A percentile compares a stretch with the other conserved stretches of the same genome.
These are phyloP conservation scores for Cyclargus thomasi DNA, from an alignment of 1,140 invertebrate species.

Conservation along the genomic window DNA sequence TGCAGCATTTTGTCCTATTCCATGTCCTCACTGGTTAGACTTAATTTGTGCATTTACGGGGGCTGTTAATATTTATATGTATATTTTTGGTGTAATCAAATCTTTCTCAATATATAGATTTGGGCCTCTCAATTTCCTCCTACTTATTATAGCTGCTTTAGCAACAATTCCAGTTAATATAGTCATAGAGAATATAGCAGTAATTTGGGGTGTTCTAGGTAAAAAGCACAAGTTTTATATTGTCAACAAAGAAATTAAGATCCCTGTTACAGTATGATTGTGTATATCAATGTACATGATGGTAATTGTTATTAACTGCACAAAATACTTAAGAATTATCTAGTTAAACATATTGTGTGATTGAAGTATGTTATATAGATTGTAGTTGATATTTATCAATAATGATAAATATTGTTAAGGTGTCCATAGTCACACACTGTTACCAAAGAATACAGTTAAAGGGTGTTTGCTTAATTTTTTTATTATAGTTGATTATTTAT, in stretches of 20 bases:
- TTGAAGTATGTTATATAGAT: conserved; percentile 19
- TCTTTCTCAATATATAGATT: conserved; percentile 93
- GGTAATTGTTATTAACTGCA: conserved; percentile 43
- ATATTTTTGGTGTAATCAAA: conserved; percentile 95
- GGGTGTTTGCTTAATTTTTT: background rate
- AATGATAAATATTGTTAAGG: conserved; percentile 8
- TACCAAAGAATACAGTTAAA: conserved; percentile 8
- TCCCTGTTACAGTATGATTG: conserved; percentile 75
- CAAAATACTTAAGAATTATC: conserved; percentile 50
- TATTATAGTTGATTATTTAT: background rate
- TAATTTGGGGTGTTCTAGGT: conserved; percentile 93
- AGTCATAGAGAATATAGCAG: conserved; percentile 94
- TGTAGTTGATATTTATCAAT: background rate
- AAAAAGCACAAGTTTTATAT: conserved; percentile 97
- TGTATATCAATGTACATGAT: conserved; percentile 29
- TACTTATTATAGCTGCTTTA: conserved; percentile 90
- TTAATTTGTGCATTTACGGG: conserved; percentile 92
- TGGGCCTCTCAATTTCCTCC: conserved; percentile 84
- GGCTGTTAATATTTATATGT: conserved; percentile 96
- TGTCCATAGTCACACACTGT: conserved; percentile 1
- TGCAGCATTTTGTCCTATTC: conserved; percentile 89
- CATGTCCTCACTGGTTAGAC: conserved; percentile 88
- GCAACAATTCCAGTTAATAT: conserved; percentile 93
- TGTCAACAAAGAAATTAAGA: conserved; percentile 91
- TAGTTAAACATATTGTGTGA: conserved; percentile 15